These are phyloP conservation scores for Ursus arctos DNA, from an alignment of 2,113 vertebrate species.

Conservation along the genomic window DNA sequence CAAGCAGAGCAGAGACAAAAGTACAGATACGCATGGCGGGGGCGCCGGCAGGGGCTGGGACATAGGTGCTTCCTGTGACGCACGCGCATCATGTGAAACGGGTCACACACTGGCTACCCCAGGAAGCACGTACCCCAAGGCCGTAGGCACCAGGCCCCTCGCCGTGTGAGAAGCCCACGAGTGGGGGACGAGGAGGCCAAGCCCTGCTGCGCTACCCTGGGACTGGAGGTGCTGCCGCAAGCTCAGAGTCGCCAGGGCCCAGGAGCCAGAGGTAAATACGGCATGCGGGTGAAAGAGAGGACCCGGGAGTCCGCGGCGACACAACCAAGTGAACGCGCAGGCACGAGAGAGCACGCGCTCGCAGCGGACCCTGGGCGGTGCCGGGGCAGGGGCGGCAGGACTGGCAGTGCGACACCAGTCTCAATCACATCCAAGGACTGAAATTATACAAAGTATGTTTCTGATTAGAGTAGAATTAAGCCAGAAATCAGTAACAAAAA, in stretches of 20 bases:
- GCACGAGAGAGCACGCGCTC: background rate
- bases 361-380: background rate
- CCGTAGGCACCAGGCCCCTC: rapidly evolving
- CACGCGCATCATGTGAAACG: rapidly evolving
- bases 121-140: background rate
- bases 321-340: rapidly evolving
- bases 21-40: background rate
- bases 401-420: background rate
- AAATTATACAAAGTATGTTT: background rate
- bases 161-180: rapidly evolving
- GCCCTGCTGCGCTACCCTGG: background rate
- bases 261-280: rapidly evolving
- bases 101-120: rapidly evolving
- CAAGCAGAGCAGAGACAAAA: rapidly evolving
- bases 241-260: rapidly evolving
- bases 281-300: rapidly evolving
- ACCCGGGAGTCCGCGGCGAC: rapidly evolving
- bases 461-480: background rate
- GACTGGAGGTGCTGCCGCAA: rapidly evolving
- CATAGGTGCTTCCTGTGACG: background rate
- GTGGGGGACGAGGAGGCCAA: rapidly evolving
- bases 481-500: background rate
- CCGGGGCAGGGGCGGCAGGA: too few relatives aligned
- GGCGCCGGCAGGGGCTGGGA: background rate
- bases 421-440: background rate